These are phyloP conservation scores for Aegithalos caudatus DNA, from an alignment of 2,113 vertebrate species.

Conservation along the genomic window DNA sequence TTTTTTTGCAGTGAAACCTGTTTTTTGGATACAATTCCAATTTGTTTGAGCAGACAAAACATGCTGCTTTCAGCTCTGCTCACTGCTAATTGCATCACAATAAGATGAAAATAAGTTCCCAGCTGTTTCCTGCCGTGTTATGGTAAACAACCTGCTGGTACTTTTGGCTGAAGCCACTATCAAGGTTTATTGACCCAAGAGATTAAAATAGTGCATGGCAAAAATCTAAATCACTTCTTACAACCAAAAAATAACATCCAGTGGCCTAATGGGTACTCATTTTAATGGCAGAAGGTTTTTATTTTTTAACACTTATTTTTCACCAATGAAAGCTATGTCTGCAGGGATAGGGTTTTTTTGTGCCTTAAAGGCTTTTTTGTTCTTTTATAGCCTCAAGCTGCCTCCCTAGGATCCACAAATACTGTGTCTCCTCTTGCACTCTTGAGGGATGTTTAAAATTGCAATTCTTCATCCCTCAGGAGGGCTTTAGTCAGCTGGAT, in stretches of 20 bases:
- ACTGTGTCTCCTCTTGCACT: slow-evolving; percentile 25
- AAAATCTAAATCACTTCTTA: not conserved
- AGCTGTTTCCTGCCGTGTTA: slow-evolving; percentile 31
- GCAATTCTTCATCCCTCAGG: slow-evolving; percentile 47
- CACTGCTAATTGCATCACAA: slow-evolving; percentile 5
- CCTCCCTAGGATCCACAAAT: slow-evolving; percentile 42
- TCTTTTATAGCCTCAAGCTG: slow-evolving; percentile 42
- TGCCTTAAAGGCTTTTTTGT: slow-evolving; percentile 52
- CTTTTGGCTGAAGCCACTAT: not conserved
- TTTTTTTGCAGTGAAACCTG: not conserved
- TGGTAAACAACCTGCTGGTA: not conserved
- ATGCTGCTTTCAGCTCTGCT: not conserved
- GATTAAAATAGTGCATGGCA: slow-evolving; percentile 1
- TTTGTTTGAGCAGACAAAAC: not conserved
- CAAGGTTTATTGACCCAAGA: not conserved
- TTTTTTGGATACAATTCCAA: not conserved
- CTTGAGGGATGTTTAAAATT: slow-evolving; percentile 47
- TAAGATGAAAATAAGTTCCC: slow-evolving; percentile 46
- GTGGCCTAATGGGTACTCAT: not conserved
- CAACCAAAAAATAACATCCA: not conserved
- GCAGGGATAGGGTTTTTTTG: not conserved
- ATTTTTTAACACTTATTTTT: slow-evolving; percentile 20
- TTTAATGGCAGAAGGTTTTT: not conserved
- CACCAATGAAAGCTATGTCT: not conserved
- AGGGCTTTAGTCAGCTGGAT: slow-evolving; percentile 35